Base-by-base conservation (phyloP, 2,888 invertebrate species). In the Drosophila cyrtoloma region DNA sequence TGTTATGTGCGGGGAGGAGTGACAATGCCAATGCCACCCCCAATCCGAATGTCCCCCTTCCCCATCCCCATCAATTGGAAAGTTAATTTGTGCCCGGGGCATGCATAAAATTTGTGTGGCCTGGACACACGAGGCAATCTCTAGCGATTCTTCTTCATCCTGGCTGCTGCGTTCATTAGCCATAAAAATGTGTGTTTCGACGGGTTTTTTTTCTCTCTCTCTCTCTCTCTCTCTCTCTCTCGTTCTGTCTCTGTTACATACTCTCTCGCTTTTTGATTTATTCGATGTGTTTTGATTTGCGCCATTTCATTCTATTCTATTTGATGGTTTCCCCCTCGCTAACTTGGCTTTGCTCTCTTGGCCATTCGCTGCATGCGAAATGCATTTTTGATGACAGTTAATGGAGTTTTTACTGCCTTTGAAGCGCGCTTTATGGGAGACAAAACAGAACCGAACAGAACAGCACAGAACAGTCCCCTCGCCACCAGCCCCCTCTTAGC, bases 311-410 rank as follows among this genome's bases (percentile, higher is more conserved):
- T 86, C 79, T 79, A 89, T 86, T 89, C 86, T 69, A 86, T 86
- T 89, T 89, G 87, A 84, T 84, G 86, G 71, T 64, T 74, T 26
- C 52, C 30, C 39, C 22, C 47, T 5, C 5, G 7, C 47, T 16
- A 16, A 4, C 26, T 26, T 26, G 47, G 26, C 47, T 19, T 9
- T 51, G 19, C 51, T 47, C 64, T 65, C 37, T 63, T 69, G 72
- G 61, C 81, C 81, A 72, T 78, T 82, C 70, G 73, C 77, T 85
- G 84, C 89, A 87, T 80, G 79, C 64, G 78, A 82, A 92, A 90
- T 91, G 91, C 92, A 90, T 90, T 90, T 91, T 88, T 86, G 86
- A 92, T 91, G 91, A 86, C 90, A 90, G 85, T 86, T 90, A 92
- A 91, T 91, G 91, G 88, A 86, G 86, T 86, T 89, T 91, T 91